Conservation (phyloP, 2,113 vertebrate genomes). For the Piaya cayana region DNA sequence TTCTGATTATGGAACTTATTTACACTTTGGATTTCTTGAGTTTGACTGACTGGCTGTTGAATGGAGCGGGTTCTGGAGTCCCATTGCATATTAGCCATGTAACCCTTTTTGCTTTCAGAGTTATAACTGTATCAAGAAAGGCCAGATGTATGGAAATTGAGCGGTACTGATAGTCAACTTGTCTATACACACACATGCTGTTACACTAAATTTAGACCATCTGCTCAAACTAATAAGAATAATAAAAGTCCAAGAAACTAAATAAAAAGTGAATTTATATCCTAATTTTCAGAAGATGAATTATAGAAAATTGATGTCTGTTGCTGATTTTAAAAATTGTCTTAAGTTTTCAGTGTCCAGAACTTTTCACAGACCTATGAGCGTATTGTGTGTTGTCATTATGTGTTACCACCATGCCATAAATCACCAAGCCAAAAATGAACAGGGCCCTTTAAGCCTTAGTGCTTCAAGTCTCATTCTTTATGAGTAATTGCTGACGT, state of each 20-base stretch:
- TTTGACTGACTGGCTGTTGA: background rate
- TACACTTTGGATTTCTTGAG: background rate
- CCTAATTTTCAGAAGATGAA: background rate
- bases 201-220: background rate
- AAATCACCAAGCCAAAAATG: background rate
- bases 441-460: background rate
- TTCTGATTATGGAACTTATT: background rate
- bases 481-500: background rate
- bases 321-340: background rate
- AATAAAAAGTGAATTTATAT: background rate
- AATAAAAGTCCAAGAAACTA: background rate
- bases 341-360: background rate
- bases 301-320: rapidly evolving
- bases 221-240: background rate
- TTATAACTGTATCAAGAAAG: background rate
- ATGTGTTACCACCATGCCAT: background rate
- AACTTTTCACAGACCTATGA: background rate
- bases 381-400: background rate
- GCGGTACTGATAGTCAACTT: background rate
- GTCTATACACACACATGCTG: background rate
- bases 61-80: background rate
- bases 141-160: background rate
- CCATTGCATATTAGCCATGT: rapidly evolving
- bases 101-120: background rate
- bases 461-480: background rate